Conservation (phyloP, 1,140 invertebrate species). For the Brachionus rubens region DNA sequence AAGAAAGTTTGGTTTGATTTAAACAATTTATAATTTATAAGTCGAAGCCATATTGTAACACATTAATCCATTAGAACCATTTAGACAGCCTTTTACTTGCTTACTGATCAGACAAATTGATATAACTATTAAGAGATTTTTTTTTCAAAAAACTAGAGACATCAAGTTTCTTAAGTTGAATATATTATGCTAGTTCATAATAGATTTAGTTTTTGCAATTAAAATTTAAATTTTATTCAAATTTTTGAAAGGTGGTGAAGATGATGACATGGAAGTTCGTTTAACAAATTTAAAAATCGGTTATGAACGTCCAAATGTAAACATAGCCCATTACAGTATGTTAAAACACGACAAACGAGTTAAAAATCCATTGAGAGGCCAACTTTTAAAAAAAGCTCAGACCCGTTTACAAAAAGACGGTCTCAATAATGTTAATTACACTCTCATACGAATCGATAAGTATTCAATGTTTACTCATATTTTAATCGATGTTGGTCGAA, state of each 20-base stretch:
- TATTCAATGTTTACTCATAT: slow-evolving; percentile 35
- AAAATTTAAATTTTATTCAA: neutral
- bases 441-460: neutral
- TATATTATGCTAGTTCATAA: no score
- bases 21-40: no score
- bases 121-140: no score
- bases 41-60: no score
- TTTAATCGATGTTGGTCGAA: slow-evolving; percentile 2
- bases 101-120: no score
- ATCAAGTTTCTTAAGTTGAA: no score
- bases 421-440: slow-evolving; percentile 43
- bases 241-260: slow-evolving; percentile 62
- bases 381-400: neutral
- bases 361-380: neutral
- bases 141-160: no score
- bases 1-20: no score
- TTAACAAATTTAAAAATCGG: neutral
- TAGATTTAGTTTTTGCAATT: no score
- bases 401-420: slow-evolving; percentile 11
- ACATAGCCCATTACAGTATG: slow-evolving; percentile 40
- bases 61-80: no score
- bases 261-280: slow-evolving; percentile 38
- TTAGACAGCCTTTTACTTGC: no score
- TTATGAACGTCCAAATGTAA: slow-evolving; percentile 1
- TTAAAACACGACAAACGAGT: slow-evolving; percentile 12